Base-by-base conservation (phyloP, 2,797 vertebrate species). In the Oophaga sylvatica region DNA sequence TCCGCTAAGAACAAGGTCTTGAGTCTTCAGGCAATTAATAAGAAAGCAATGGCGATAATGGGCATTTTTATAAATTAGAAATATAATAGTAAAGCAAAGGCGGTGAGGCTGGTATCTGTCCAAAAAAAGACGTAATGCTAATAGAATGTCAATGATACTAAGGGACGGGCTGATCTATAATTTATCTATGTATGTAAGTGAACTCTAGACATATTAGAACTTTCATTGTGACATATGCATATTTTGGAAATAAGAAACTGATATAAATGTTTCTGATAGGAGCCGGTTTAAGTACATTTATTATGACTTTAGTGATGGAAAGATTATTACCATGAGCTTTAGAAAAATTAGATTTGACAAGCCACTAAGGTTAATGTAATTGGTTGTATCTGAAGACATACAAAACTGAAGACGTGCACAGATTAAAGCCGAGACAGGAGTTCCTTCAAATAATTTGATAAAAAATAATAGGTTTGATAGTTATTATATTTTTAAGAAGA, bases 351-450 rank as follows among this genome's bases (percentile, higher is more conserved):
- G 75, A 84, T 60, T 84, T 76, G 56, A 84, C 31, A 62, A 63
- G 83, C 57, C 70, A 76, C 56, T 75, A 63, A 84, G 83, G 70
- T 84, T 84, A 84, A 84, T 84, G 56, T 84, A 76, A 75, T 76
- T 84, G 70, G 83, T 70, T 84, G 62, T 62, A 84, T 62, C 83
- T 45, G 57, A 48, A 84, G 71, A 84, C 70, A 76, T 63, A 45
- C 16, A 9, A 84, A 62, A 84, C 19, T 76, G 83, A 48, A 76
- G 31, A 84, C 63, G 29, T n/a, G 71, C 26, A 41, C 31, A 76
- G 70, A n/a, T 84, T 84, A 76, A 84, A 70, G 57, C 71, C 17
- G 70, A 84, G 19, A 84, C 48, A 84, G 62, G 22, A 60, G 76
- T 76, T 19, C 35, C 35, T n/a, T 84, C 16, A 11, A 76, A 84